phyloP scores from a whole-genome alignment of 2,797 vertebrate genomes.

The Acrossocheilus fasciatus region DNA sequence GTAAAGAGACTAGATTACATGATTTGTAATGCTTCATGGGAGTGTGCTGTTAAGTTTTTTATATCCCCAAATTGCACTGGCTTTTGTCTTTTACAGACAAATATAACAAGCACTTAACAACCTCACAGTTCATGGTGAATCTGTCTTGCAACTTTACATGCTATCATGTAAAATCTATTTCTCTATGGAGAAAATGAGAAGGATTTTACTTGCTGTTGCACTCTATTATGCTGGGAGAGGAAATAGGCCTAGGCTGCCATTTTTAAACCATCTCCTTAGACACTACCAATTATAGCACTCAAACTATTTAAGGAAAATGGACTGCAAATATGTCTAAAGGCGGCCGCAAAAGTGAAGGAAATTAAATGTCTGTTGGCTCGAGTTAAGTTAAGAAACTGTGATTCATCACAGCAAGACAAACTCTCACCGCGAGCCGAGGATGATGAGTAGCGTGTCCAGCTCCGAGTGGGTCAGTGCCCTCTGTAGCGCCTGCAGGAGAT shows the following conservation, averaged over 20 bases:
- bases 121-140: background rate
- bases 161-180: background rate
- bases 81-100: background rate
- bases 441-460: conserved; percentile 76
- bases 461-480: conserved; percentile 62
- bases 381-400: conserved; percentile 26
- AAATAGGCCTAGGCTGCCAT: background rate
- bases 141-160: background rate
- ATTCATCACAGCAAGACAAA: conserved; percentile 27
- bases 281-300: conserved; percentile 7
- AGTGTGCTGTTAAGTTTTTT: background rate
- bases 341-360: background rate
- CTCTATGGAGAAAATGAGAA: background rate
- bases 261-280: conserved; percentile 12
- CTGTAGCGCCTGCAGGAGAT: conserved; percentile 77
- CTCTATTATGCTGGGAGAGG: background rate
- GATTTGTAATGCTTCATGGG: background rate
- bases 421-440: conserved; percentile 78
- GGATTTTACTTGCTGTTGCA: background rate
- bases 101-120: background rate
- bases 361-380: conserved; percentile 23
- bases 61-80: background rate
- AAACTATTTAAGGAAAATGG: background rate
- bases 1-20: background rate
- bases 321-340: conserved; percentile 12